Evolutionary conservation across 2,113 vertebrate genomes (phyloP), one percentile per base, ranked within the genome.

Genomic region (Syngnathus scovelli): DNA sequence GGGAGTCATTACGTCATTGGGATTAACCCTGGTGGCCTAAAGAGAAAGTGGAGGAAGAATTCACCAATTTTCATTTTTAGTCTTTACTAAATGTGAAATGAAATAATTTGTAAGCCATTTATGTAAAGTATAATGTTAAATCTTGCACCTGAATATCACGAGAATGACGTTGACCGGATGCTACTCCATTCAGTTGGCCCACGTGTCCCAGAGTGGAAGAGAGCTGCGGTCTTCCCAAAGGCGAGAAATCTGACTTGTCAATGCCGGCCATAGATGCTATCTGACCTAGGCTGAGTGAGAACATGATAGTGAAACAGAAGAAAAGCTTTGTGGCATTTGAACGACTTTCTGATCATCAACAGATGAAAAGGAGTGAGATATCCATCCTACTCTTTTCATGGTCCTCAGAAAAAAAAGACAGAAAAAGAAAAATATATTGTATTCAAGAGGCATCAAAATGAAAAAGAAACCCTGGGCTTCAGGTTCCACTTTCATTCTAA

Each of bases 191-290:
- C 19, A 63, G 18, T 71, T 69, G 58, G 55, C 80, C 8, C 23
- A 8, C 15, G 5, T 3, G 87, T 78, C 62, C 79, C 41, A 92
- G 4, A 33, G 92, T 92, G 59, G 94, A 94, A 73, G 90, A 93
- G 69, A 94, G 90, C 80, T 93, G 93, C 19, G 94, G 92, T 83
- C 58, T 84, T 18, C 87, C 91, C 15, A 92, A 55, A 39, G 92
- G 67, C 21, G 89, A 85, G 78, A 98, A 95, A 87, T 99, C 95
- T 51, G 93, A 92, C 51, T 93, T 92, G 58, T 95, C 90, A 80
- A 99, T 93, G 13, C 95, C 95, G 81, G 94, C 94, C 78, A 96
- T 82, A 41, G 90, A 87, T 52, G 92, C 95, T 70, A 98, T 89
- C 68, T 96, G 94, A 44, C 95, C 95, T 21, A 98, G 89, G 41